Conservation (phyloP, 2,888 invertebrate species). For the Serrognathus titanus region DNA sequence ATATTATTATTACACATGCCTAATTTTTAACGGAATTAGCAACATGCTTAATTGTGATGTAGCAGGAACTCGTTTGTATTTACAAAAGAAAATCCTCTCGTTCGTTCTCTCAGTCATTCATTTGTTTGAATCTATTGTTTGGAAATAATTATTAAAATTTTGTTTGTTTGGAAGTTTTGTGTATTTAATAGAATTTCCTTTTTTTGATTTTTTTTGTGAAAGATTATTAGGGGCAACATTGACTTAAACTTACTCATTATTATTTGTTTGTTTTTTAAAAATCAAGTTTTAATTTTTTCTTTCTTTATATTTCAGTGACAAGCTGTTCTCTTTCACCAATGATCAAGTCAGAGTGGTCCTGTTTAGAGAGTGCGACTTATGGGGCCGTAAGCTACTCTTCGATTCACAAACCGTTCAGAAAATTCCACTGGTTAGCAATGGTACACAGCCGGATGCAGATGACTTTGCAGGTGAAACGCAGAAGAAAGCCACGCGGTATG, state of each 20-base stretch:
- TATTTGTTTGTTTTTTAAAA: too few relatives aligned
- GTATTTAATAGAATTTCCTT: too few relatives aligned
- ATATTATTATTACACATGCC: too few relatives aligned
- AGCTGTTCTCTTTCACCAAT: constrained; percentile 62
- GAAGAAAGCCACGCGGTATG: constrained; percentile 41
- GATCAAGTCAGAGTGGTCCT: constrained; percentile 78
- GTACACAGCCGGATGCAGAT: constrained; percentile 6
- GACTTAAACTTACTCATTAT: too few relatives aligned
- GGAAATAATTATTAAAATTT: too few relatives aligned
- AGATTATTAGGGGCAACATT: too few relatives aligned
- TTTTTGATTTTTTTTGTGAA: too few relatives aligned
- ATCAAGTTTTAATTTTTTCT: constrained; percentile 2
- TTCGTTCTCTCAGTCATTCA: neutral
- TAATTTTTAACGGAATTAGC: too few relatives aligned
- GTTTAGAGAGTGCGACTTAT: constrained; percentile 81
- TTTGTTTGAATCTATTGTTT: too few relatives aligned
- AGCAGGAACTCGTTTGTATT: neutral
- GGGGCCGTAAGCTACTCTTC: constrained; percentile 76
- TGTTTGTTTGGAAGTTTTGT: too few relatives aligned
- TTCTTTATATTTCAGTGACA: constrained; percentile 44
- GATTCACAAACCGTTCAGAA: constrained; percentile 72
- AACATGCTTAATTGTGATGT: too few relatives aligned
- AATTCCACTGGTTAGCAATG: constrained; percentile 46
- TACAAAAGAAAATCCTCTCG: neutral
- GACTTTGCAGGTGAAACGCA: constrained; percentile 8